Base-by-base conservation (phyloP, 2,888 invertebrate species). In the Rhingia rostrata region DNA sequence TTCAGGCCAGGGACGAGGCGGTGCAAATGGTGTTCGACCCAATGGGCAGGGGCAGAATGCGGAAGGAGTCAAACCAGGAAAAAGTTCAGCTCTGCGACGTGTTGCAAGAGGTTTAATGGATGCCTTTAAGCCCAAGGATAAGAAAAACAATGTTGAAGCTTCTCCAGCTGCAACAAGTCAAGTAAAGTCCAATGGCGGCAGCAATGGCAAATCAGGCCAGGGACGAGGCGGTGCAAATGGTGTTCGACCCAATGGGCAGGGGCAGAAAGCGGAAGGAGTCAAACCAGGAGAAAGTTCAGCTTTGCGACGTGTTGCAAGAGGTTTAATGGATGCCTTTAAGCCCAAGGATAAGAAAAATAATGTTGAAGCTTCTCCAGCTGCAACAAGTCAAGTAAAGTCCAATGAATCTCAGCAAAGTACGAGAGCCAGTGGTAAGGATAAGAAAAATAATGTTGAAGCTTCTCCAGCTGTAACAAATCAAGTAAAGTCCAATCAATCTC, bases 1-100 rank as follows among this genome's bases (percentile, higher is more conserved):
- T 2, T 22, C 22, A 1, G 54, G 70, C 0, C 70, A 51, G 39
- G 67, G 67, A 6, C 37, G 14, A 41, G 47, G 60, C 3, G 43
- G 64, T 6, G 35, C 14, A 6, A 37, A 61, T 14, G 61, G 61
- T 22, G 22, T 22, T 22, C 37, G 63, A 2, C 61, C 14, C 30
- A 47, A 61, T 39, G 49, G 49, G 37, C 63, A 41, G 6, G 32
- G n/a, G 2, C 22, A 22, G 22, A 22, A 22, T 22, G 22, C 22
- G 45, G 45, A 12, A 7, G 9, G 0, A 9, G n/a, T 9, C 45
- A 33, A 61, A 35, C 7, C 4, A 5, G n/a, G n/a, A n/a, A n/a
- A n/a, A n/a, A n/a, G n/a, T n/a, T n/a, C n/a, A n/a, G n/a, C n/a
- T n/a, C n/a, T n/a, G n/a, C n/a, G n/a, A n/a, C n/a, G n/a, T n/a